phyloP scores from a whole-genome alignment of 2,797 vertebrate genomes.

The Phoeniculus purpureus region DNA sequence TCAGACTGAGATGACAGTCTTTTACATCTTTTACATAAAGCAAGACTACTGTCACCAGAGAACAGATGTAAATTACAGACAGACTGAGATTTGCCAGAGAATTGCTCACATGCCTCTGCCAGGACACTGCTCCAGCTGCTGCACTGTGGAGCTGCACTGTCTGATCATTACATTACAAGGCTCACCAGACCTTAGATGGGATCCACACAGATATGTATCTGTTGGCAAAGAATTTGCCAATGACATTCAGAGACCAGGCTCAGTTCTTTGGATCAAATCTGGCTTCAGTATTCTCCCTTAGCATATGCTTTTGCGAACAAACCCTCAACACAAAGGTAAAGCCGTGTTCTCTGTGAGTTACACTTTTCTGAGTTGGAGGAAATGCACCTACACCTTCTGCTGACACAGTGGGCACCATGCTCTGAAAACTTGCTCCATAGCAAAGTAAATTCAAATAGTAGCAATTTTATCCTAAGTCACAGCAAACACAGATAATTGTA shows the following conservation, averaged over 20 bases:
- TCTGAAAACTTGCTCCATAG: constrained; percentile 6
- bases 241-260: background rate
- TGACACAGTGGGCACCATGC: background rate
- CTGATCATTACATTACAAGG: background rate
- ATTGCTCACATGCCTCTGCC: background rate
- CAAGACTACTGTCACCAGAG: background rate
- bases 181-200: background rate
- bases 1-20: background rate
- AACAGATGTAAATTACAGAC: background rate
- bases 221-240: background rate
- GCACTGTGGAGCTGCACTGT: background rate
- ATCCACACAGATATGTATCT: background rate
- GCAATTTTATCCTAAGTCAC: background rate
- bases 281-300: background rate
- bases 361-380: background rate
- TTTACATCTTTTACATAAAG: background rate
- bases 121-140: background rate
- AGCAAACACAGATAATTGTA: background rate
- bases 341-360: background rate
- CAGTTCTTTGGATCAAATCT: background rate
- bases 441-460: background rate
- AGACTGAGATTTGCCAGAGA: background rate
- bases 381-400: background rate
- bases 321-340: background rate
- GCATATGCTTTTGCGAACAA: background rate